Conservation (phyloP, 2,888 invertebrate species). For the Bombylius major region DNA sequence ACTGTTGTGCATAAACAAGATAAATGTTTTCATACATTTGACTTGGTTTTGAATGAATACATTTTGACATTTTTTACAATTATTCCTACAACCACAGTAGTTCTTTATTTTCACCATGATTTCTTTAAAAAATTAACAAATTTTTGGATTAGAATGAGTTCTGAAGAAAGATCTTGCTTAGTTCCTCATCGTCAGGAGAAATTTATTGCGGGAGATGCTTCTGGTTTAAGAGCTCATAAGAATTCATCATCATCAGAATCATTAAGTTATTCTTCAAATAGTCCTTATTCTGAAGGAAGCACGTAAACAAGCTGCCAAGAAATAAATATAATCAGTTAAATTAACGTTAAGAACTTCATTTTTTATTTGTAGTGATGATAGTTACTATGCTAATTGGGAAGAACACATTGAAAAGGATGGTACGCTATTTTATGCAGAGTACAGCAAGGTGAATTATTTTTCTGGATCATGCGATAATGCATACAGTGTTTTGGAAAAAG, state of each 20-base stretch:
- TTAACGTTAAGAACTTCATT: too few species aligned
- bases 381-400: slow-evolving; percentile 31
- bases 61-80: too few species aligned
- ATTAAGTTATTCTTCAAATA: slow-evolving; percentile 8
- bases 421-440: slow-evolving; percentile 53
- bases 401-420: slow-evolving; percentile 39
- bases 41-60: too few species aligned
- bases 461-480: slow-evolving; percentile 19
- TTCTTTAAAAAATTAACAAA: too few species aligned
- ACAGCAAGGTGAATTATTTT: slow-evolving; percentile 19
- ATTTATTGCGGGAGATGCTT: too few species aligned
- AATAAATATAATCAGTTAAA: not conserved
- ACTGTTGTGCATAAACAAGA: too few species aligned
- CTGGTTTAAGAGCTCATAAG: too few species aligned
- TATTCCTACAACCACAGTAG: too few species aligned
- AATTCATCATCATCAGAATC: slow-evolving; percentile 3
- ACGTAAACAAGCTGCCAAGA: not conserved
- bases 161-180: not conserved
- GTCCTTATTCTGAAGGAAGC: slow-evolving; percentile 6
- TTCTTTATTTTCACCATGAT: too few species aligned
- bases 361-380: slow-evolving; percentile 11
- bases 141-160: not conserved
- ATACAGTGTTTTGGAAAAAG: slow-evolving; percentile 25
- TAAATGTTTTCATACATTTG: too few species aligned
- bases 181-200: not conserved